Evolutionary conservation across 2,113 vertebrate genomes (phyloP), one percentile per base, ranked within the genome.

Genomic region (Cacatua alba): DNA sequence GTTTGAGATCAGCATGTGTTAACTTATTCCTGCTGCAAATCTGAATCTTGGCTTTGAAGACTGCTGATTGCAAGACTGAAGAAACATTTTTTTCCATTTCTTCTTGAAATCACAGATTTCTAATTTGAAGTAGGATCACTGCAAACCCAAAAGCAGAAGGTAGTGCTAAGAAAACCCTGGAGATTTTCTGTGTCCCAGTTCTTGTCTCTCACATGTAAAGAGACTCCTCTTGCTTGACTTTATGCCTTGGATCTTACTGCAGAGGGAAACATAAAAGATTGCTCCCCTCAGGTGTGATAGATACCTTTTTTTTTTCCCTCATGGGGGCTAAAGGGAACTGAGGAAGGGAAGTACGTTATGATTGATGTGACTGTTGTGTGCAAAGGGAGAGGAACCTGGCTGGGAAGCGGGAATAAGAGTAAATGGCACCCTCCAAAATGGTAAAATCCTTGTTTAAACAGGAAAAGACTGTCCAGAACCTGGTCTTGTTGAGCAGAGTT

Each of bases 11-110:
- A 88, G 41, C 29, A 69, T 90, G 48, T 90, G 76, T 39, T 93
- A 95, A 81, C 9, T 87, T 91, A 80, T 51, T 82, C 23, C 53
- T 82, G 31, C 24, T 65, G 59, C 63, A 77, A 74, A 83, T 86
- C 19, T 71, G 64, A 75, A 81, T 91, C 74, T 93, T 93, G 79
- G 37, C 51, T 92, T 67, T 59, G 43, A 91, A 77, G 12, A 78
- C 43, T 88, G 25, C 44, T 69, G 33, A 72, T 52, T 92, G 48
- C 7, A 81, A 93, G 64, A 53, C 21, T 70, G 57, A 69, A n/a
- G 53, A 90, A 84, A 64, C 10, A 41, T 55, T 26, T 83, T 49
- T 69, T 17, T 19, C 15, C 15, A 23, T 85, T 48, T 67, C 44
- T 29, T 92, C 60, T 67, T 63, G 21, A 81, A 94, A 84, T n/a